Evolutionary conservation across 2,888 invertebrate species (phyloP).

Genomic region (Plutella xylostella): DNA sequence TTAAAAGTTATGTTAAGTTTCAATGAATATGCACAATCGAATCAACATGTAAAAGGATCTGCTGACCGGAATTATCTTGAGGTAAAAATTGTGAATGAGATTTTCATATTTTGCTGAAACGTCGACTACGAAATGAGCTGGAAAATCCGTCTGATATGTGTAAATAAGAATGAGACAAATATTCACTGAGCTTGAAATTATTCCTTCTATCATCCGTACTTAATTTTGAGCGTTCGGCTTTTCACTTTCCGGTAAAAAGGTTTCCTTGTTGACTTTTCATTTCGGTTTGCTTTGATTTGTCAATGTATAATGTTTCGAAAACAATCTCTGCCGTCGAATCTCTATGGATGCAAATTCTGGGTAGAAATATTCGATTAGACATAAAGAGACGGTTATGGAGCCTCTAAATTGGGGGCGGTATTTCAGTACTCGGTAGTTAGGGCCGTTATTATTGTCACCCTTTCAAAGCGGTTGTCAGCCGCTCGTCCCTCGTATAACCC

Average conservation of each 20-base stretch:
- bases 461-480: slow-evolving; percentile 43
- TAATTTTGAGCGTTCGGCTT: slow-evolving; percentile 1
- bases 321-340: too few relatives aligned
- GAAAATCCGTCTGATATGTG: slow-evolving; percentile 4
- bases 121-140: slow-evolving; percentile 11
- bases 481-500: slow-evolving; percentile 40
- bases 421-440: too few relatives aligned
- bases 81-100: not conserved
- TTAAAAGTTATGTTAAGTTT: too few relatives aligned
- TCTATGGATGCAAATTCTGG: too few relatives aligned
- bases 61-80: not conserved
- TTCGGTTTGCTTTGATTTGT: not conserved
- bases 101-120: not conserved
- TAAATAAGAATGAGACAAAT: slow-evolving; percentile 10
- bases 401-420: too few relatives aligned
- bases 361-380: too few relatives aligned
- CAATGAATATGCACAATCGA: not conserved
- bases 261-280: not conserved
- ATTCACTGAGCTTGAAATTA: slow-evolving; percentile 11
- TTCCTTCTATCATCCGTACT: slow-evolving; percentile 1
- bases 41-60: not conserved
- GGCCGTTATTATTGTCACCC: slow-evolving; percentile 28
- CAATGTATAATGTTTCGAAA: too few relatives aligned
- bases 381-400: too few relatives aligned
- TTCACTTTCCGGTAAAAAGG: not conserved